Evolutionary conservation across 2,888 invertebrate genomes (phyloP).

Genomic region (Petrophora chlorosata): DNA sequence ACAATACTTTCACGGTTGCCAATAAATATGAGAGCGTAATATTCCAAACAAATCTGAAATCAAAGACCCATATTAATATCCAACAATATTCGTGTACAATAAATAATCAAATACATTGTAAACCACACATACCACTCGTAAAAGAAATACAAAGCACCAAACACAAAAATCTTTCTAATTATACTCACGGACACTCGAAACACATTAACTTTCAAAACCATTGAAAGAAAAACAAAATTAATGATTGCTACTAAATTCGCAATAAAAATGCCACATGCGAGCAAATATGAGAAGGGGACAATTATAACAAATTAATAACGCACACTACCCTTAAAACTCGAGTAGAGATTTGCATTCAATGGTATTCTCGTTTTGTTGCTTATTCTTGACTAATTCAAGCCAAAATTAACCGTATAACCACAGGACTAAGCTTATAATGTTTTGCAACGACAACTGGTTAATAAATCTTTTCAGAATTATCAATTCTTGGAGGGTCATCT

Average conservation of each 20-base stretch:
- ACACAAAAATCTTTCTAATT: slow-evolving; percentile 64
- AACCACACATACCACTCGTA: slow-evolving; percentile 63
- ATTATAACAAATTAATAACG: slow-evolving; percentile 84
- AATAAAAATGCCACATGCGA: slow-evolving; percentile 84
- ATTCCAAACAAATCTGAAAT: slow-evolving; percentile 14
- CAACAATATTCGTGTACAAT: slow-evolving; percentile 52
- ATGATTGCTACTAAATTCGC: slow-evolving; percentile 82
- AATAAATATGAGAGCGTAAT: slow-evolving; percentile 2
- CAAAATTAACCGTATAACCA: slow-evolving; percentile 39
- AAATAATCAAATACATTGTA: slow-evolving; percentile 62
- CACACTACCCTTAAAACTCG: slow-evolving; percentile 82
- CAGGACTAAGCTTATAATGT: slow-evolving; percentile 30
- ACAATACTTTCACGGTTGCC: slow-evolving; percentile 1
- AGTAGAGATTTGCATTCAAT: slow-evolving; percentile 82
- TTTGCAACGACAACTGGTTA: slow-evolving; percentile 8
- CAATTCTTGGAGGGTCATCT: slow-evolving; percentile 73
- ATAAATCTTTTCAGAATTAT: slow-evolving; percentile 48
- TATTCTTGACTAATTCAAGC: slow-evolving; percentile 41
- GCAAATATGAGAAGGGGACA: slow-evolving; percentile 73
- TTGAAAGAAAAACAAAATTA: slow-evolving; percentile 81
- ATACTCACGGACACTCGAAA: slow-evolving; percentile 66
- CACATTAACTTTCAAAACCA: slow-evolving; percentile 65
- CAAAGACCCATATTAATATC: slow-evolving; percentile 44
- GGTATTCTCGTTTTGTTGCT: slow-evolving; percentile 71
- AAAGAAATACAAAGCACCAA: slow-evolving; percentile 54